Percentiles rank a stretch among this genome's conserved stretches.
Evolutionary conservation across 2,888 invertebrate species (phyloP).

Genomic region (Philereme vetulata): DNA sequence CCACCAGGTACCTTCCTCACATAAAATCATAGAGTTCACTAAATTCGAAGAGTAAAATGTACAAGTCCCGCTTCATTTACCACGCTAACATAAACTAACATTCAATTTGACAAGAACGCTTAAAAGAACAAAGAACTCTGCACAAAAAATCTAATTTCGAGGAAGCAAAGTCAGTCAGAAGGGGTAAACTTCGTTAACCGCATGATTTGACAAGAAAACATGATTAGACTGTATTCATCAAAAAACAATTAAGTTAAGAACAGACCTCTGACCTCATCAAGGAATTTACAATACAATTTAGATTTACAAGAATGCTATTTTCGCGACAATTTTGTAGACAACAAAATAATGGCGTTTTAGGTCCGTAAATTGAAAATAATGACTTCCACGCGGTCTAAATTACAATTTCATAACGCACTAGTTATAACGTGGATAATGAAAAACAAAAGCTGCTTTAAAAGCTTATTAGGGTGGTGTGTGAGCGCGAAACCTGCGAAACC

Average conservation of each 20-base stretch:
- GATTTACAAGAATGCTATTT: conserved; percentile 49
- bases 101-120: conserved; percentile 16
- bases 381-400: conserved; percentile 40
- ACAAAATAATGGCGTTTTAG: conserved; percentile 44
- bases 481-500: background rate
- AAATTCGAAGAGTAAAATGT: conserved; percentile 7
- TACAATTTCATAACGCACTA: conserved; percentile 45
- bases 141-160: conserved; percentile 35
- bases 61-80: background rate
- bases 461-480: conserved; percentile 6
- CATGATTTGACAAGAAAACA: conserved; percentile 75
- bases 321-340: conserved; percentile 46
- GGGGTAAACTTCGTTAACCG: conserved; percentile 71
- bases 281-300: conserved; percentile 57
- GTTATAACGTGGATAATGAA: conserved; percentile 38
- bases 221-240: conserved; percentile 68
- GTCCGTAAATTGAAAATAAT: conserved; percentile 50
- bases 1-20: conserved; percentile 23
- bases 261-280: conserved; percentile 48
- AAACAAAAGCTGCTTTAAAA: conserved; percentile 42
- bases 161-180: conserved; percentile 35
- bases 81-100: conserved; percentile 2
- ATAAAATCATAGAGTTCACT: conserved; percentile 14
- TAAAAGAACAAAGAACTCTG: conserved; percentile 24
- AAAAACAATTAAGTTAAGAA: conserved; percentile 71